Evolutionary conservation across 2,113 vertebrate genomes (phyloP).

Genomic region (Plotosus lineatus): DNA sequence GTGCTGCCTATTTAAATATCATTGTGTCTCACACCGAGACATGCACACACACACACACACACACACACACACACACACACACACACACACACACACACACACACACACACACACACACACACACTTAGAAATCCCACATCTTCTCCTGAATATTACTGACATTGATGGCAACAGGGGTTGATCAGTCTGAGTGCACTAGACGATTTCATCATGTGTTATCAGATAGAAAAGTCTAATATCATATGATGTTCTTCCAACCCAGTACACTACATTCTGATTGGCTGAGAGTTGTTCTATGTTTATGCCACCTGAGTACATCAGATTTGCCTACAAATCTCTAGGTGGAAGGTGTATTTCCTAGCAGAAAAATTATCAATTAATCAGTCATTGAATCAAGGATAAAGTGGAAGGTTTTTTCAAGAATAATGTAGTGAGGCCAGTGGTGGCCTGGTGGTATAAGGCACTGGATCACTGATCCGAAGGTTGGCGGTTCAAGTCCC

Average conservation of each 20-base stretch:
- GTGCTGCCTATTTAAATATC: slow-evolving; percentile 8
- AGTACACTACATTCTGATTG: background rate
- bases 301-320: too few species aligned
- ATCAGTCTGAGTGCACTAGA: background rate
- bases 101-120: slow-evolving; percentile 5
- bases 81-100: background rate
- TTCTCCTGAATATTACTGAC: background rate
- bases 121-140: background rate
- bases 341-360: too few species aligned
- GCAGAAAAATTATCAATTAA: too few species aligned
- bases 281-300: too few species aligned
- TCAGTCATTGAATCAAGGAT: too few species aligned
- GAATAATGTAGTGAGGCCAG: too few species aligned
- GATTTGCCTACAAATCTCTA: too few species aligned
- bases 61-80: background rate
- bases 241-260: background rate
- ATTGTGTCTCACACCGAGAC: background rate
- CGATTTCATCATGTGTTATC: slow-evolving; percentile 1
- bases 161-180: background rate
- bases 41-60: background rate
- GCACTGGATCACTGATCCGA: too few species aligned
- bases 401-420: too few species aligned
- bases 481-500: too few species aligned
- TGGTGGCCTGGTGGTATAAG: too few species aligned
- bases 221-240: background rate